Conservation (phyloP, 2,113 vertebrate genomes). For the Ophiodon elongatus region DNA sequence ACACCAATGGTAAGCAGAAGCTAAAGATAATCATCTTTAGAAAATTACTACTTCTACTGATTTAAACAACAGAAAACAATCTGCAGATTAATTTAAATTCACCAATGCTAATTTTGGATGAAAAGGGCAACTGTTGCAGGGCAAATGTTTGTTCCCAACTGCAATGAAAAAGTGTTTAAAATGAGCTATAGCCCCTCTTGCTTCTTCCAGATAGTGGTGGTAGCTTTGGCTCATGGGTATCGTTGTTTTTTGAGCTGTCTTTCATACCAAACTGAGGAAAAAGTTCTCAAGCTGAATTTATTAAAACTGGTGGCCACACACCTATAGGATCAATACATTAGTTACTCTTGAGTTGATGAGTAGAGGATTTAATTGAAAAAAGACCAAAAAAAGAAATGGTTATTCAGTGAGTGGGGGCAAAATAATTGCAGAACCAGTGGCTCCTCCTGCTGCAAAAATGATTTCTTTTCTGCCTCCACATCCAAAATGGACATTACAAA, state of each 20-base stretch:
- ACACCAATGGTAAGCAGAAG: not conserved
- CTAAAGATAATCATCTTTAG: not conserved
- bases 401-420: not conserved
- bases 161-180: not conserved
- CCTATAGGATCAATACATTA: not conserved
- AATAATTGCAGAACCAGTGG: not conserved
- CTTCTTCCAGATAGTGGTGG: not conserved
- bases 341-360: not conserved
- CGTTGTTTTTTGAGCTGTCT: not conserved
- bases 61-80: not conserved
- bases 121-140: not conserved
- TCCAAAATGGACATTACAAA: constrained; percentile 39
- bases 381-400: not conserved
- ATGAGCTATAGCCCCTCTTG: not conserved
- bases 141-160: not conserved
- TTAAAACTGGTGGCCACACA: not conserved
- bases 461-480: not conserved
- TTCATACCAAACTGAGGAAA: not conserved
- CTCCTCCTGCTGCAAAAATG: not conserved
- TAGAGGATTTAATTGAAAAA: not conserved
- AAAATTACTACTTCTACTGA: not conserved
- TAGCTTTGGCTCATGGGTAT: not conserved
- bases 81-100: not conserved
- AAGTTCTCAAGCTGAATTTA: not conserved
- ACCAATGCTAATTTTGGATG: not conserved